These are phyloP conservation scores for Prostheceraeus crozeri DNA, from an alignment of 2,888 invertebrate species.

Conservation along the genomic window DNA sequence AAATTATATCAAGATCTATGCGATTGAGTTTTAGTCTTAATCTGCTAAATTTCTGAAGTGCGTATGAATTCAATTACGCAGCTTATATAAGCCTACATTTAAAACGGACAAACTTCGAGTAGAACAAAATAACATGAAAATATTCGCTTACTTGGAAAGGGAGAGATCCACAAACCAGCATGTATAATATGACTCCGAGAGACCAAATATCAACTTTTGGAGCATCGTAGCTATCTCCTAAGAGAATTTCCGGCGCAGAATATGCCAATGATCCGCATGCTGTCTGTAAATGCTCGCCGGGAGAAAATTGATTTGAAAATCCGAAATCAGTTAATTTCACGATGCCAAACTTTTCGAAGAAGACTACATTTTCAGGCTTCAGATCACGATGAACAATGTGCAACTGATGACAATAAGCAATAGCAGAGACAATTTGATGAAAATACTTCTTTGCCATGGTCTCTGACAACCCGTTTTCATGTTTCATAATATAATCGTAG, in stretches of 20 bases:
- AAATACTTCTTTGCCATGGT: slow-evolving; percentile 71
- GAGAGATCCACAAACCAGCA: slow-evolving; percentile 92
- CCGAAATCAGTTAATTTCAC: slow-evolving; percentile 97
- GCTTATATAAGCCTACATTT: too few relatives aligned
- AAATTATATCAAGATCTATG: too few relatives aligned
- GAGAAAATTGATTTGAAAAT: slow-evolving; percentile 75
- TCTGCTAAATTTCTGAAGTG: too few relatives aligned
- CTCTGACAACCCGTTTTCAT: slow-evolving; percentile 69
- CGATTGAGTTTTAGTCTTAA: too few relatives aligned
- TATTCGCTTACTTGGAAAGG: too few relatives aligned
- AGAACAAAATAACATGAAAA: too few relatives aligned
- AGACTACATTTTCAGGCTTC: slow-evolving; percentile 98
- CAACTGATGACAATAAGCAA: slow-evolving; percentile 88
- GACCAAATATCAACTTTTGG: slow-evolving; percentile 99
- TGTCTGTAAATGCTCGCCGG: slow-evolving; percentile 90
- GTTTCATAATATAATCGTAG: slow-evolving; percentile 94
- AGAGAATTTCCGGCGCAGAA: slow-evolving; percentile 93
- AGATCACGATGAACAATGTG: slow-evolving; percentile 82
- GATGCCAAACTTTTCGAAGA: slow-evolving; percentile 88
- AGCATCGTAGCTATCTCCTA: slow-evolving; percentile 96
- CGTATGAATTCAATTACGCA: too few relatives aligned
- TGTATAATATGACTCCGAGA: slow-evolving; percentile 91
- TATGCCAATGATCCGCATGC: slow-evolving; percentile 97
- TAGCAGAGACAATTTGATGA: slow-evolving; percentile 88
- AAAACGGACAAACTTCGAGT: too few relatives aligned